These are phyloP conservation scores for Ammospiza caudacuta DNA, from an alignment of 2,113 vertebrate species.

Conservation along the genomic window DNA sequence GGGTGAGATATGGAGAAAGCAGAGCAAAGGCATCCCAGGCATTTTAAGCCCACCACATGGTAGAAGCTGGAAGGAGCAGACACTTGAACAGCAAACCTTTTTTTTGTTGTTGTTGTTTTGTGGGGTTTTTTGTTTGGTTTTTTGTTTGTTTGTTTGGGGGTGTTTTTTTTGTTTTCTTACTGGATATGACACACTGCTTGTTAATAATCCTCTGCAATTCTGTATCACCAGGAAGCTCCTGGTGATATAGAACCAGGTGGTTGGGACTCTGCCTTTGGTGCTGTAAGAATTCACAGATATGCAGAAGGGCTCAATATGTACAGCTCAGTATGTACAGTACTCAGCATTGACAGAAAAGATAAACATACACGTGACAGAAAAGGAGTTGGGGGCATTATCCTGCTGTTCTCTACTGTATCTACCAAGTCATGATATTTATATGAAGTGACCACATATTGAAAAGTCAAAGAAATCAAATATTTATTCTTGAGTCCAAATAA, in stretches of 20 bases:
- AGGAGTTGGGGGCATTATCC: not conserved
- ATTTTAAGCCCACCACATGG: not conserved
- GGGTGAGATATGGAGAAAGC: not conserved
- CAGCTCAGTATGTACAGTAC: not conserved
- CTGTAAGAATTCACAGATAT: not conserved
- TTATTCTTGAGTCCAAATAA: not conserved
- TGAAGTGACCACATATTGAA: not conserved
- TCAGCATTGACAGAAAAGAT: not conserved
- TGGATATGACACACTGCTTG: not conserved
- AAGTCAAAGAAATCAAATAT: not conserved
- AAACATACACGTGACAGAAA: not conserved
- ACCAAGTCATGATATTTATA: rapidly evolving
- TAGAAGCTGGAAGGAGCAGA: not conserved
- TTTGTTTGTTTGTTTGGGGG: not conserved
- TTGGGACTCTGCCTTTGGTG: not conserved
- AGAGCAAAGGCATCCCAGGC: not conserved
- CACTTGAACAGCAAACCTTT: not conserved
- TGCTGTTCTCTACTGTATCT: not conserved
- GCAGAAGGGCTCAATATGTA: not conserved
- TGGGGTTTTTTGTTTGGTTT: not conserved
- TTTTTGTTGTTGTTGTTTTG: not conserved
- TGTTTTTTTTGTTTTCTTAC: not conserved
- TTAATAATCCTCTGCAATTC: not conserved
- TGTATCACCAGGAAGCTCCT: not conserved
- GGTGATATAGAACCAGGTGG: too few species aligned